These are phyloP conservation scores for Strigamia maritima DNA, from an alignment of 2,888 invertebrate species.

Conservation along the genomic window DNA sequence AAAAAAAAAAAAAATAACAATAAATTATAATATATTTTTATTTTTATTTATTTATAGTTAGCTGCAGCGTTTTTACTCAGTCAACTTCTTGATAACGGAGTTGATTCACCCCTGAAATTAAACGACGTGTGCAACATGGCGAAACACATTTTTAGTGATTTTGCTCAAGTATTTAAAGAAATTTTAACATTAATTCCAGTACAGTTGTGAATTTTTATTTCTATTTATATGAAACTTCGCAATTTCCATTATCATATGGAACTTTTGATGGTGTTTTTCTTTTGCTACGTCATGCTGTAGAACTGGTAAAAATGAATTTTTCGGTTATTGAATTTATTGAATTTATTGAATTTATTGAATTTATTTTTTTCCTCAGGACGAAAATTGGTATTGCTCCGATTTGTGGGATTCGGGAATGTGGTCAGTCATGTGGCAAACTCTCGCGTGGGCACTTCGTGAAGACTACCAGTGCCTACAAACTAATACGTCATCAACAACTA, in stretches of 20 bases:
- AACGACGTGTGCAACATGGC: constrained; percentile 8
- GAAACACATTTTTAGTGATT: neutral
- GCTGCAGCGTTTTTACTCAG: neutral
- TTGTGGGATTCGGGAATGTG: constrained; percentile 1
- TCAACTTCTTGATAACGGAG: neutral
- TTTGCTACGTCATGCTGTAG: neutral
- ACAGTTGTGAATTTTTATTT: too few relatives aligned
- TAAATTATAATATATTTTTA: too few relatives aligned
- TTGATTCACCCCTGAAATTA: neutral
- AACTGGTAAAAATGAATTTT: neutral
- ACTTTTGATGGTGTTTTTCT: neutral
- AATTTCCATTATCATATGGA: neutral
- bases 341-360: neutral
- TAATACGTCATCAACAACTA: neutral
- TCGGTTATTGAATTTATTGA: neutral
- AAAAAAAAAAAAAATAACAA: too few relatives aligned
- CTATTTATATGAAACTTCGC: neutral
- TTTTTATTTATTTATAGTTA: neutral
- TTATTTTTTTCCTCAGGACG: constrained; percentile 18
- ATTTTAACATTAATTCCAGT: too few relatives aligned
- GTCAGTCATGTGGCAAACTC: neutral
- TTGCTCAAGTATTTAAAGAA: neutral
- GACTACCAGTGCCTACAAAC: constrained; percentile 31
- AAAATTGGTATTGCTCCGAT: constrained; percentile 4
- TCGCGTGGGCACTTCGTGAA: neutral